Evolutionary conservation across 2,888 invertebrate species (phyloP), one percentile per base, ranked within the genome.

Genomic region (Sussaba pulchella): DNA sequence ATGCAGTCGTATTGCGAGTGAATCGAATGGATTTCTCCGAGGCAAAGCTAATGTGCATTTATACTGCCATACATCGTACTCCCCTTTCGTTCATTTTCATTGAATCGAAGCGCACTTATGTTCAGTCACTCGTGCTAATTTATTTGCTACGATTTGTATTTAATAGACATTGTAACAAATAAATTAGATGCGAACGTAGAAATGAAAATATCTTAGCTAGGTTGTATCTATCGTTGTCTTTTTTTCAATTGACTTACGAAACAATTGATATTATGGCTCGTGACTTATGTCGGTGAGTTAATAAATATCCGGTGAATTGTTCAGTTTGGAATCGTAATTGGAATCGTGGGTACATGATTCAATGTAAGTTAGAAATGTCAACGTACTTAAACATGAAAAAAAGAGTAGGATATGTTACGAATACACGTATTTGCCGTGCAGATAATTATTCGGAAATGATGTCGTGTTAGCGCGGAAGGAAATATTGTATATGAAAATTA

Each of bases 241-340:
- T n/a, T n/a, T 47, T 47, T 47, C 19, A 47, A 47, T 47, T 47
- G 8, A 45, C 36, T 12, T 14, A 47, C 61, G 14, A 31, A 54
- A 24, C 67, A 54, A 73, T 73, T 73, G 52, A n/a, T 61, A 8
- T n/a, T n/a, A 59, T 19, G 4, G 10, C 21, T 21, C 9, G 24
- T 14, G 1, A 9, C 2, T 36, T 0, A 54, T n/a, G 43, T 31
- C 17, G 17, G 9, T 21, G 39, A 47, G 36, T 47, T 10, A 31
- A 50, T 66, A 50, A 66, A 66, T 66, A 31, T 31, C 31, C 31
- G 31, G 2, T 31, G 31, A 31, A 31, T 31, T 31, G 31, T 31
- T 31, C 31, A 2, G 6, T n/a, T n/a, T n/a, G n/a, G n/a, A n/a
- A n/a, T 31, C 31, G 31, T 31, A 6, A 31, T 5, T 31, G 31